Evolutionary conservation across 2,113 vertebrate species (phyloP), one percentile per base, ranked within the genome.

Genomic region (Gnathochromis pfefferi): DNA sequence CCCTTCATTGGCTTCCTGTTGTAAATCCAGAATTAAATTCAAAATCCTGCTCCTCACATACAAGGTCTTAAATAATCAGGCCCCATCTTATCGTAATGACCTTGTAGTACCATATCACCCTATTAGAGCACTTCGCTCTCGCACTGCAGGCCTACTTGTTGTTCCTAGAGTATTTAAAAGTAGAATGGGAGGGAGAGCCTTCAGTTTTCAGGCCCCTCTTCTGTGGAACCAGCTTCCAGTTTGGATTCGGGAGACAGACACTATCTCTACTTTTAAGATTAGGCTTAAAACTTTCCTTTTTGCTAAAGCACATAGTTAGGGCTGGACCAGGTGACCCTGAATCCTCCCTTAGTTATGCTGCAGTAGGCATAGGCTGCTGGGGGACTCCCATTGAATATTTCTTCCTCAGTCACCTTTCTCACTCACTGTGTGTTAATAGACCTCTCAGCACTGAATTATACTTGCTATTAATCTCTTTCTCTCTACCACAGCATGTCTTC

Each of bases 321-420:
- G 17, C 49, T 51, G 8, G 17, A 51, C 4, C 49, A 53, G 19
- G 19, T 53, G 49, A 6, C 49, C 49, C 49, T 53, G 49, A 51
- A 51, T n/a, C 49, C n/a, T 54, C 53, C 53, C 53, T 54, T 0
- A 54, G 53, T 54, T 54, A 54, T 21, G n/a, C n/a, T 54, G 53
- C 53, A 54, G 0, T 26, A 55, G 21, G 0, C 3, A 0, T n/a
- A n/a, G 19, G 2, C 49, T 53, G 49, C 49, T 0, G 3, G 49
- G 49, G 19, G 49, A 53, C 0, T 53, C 19, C 53, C 21, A 26
- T 55, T 55, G 11, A 23, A 1, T 7, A 3, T 23, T 55, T 13
- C 6, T 7, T 23, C 4, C 2, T 7, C 21, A 55, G 21, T 23
- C 53, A 55, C 11, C 2, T 55, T 55, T 55, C 4, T 23, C 21